Evolutionary conservation across 1,140 invertebrate species (phyloP).

Genomic region (Pollicipes pollicipes): DNA sequence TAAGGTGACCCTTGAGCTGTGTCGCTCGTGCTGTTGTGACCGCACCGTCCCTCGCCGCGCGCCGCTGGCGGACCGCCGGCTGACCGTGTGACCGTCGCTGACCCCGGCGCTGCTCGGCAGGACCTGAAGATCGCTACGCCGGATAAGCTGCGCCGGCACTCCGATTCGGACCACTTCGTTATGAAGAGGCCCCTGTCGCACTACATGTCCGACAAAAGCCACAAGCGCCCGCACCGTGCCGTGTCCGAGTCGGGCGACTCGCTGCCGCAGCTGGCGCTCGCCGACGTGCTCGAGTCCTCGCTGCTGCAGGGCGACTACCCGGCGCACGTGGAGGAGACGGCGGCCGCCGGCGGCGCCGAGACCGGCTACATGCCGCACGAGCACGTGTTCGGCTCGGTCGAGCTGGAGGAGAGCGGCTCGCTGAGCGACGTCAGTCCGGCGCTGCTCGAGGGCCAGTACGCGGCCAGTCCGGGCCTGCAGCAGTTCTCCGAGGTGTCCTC

Average conservation of each 20-base stretch:
- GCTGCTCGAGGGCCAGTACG: not conserved
- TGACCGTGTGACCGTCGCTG: not conserved
- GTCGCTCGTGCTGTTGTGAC: no score
- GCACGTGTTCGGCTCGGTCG: not conserved
- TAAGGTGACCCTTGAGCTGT: no score
- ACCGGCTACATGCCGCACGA: not conserved
- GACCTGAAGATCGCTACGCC: slow-evolving; percentile 2
- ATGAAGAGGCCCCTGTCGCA: not conserved
- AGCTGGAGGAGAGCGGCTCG: not conserved
- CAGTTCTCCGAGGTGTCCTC: slow-evolving; percentile 1
- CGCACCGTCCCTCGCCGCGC: no score
- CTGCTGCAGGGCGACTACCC: slow-evolving; percentile 43
- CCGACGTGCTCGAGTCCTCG: slow-evolving; percentile 40
- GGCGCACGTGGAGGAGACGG: not conserved
- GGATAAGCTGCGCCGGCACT: slow-evolving; percentile 40
- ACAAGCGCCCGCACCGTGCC: not conserved
- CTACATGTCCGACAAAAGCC: not conserved
- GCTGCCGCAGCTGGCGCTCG: slow-evolving; percentile 8
- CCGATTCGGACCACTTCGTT: slow-evolving; percentile 41
- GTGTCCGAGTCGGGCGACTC: slow-evolving; percentile 6
- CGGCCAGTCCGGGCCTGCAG: not conserved
- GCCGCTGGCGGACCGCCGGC: no score
- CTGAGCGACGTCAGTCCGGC: not conserved
- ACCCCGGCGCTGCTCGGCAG: not conserved
- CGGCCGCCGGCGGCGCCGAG: not conserved